Evolutionary conservation across 2,113 vertebrate genomes (phyloP).

Genomic region (Lepisosteus oculatus): DNA sequence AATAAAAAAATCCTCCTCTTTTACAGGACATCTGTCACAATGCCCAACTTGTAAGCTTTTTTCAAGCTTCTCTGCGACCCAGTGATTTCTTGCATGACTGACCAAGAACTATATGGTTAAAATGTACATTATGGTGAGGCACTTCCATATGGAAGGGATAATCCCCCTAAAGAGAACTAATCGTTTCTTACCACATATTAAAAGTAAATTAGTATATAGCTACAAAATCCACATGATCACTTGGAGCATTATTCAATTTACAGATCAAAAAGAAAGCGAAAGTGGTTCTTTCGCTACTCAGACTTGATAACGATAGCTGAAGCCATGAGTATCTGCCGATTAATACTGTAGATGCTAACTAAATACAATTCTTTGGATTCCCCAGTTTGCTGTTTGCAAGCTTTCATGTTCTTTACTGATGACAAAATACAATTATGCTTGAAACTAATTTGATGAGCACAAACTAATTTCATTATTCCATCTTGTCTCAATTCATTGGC

Average conservation of each 20-base stretch:
- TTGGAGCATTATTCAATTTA: slow-evolving; percentile 31
- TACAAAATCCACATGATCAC: slow-evolving; percentile 1
- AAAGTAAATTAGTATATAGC: slow-evolving; percentile 8
- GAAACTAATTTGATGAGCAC: too few relatives aligned
- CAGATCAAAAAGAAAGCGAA: slow-evolving; percentile 28
- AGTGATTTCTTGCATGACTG: slow-evolving; percentile 43
- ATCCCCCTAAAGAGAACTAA: slow-evolving; percentile 23
- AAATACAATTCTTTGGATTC: too few relatives aligned
- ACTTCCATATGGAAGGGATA: slow-evolving; percentile 18
- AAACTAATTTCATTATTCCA: too few relatives aligned
- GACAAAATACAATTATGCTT: too few relatives aligned
- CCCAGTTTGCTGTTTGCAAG: too few relatives aligned
- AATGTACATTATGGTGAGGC: slow-evolving; percentile 20
- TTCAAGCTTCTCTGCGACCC: slow-evolving; percentile 24
- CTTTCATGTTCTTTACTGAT: too few relatives aligned
- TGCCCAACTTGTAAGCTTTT: slow-evolving; percentile 32
- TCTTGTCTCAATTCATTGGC: too few relatives aligned
- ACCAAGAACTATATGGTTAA: slow-evolving; percentile 36
- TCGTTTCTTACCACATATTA: neutral
- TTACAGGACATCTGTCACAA: slow-evolving; percentile 36
- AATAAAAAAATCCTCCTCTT: slow-evolving; percentile 20
- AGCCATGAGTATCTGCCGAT: neutral
- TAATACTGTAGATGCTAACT: neutral
- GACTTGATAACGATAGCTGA: slow-evolving; percentile 23
- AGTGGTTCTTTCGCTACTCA: slow-evolving; percentile 35